Evolutionary conservation across 2,797 vertebrate genomes (phyloP), one percentile per base, ranked within the genome.

Genomic region (Philypnodon macrostomus): DNA sequence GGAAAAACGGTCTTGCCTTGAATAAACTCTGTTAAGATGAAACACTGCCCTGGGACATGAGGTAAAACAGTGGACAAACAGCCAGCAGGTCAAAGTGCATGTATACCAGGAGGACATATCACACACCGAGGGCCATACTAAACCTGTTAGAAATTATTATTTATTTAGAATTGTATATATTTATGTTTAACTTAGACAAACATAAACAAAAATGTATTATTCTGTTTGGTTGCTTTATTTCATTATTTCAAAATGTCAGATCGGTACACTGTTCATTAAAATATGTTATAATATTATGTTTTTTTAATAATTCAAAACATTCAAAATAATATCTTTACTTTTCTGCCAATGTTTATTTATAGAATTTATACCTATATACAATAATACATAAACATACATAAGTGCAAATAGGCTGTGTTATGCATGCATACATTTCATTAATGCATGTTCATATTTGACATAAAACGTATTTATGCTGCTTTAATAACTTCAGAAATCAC

Each of bases 21-120:
- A 83, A 88, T 85, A 88, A 90, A 85, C 76, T 88, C 70, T 74
- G 75, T 64, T 85, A 70, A 83, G 84, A 78, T 35, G 75, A 83
- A 83, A 70, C 29, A 29, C 85, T 70, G 51, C 45, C 61, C 72
- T 55, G 0, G 31, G 71, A 66, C 54, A 55, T 38, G 48, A 53
- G 30, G 32, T 69, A 60, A 57, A 70, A 58, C 48, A 52, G 48
- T 40, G 44, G 44, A 62, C 6, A 8, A 42, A 60, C 46, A 48
- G 53, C 46, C 46, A 34, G 42, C 39, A 40, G 57, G 31, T 49
- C 15, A 34, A 44, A 15, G 47, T 33, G 48, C 31, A 26, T 37
- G 10, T 27, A n/a, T n/a, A 29, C 18, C 18, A 13, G 19, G 7
- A 2, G 30, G 16, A 26, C 32, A 27, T 13, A 6, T 12, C 24